These are phyloP conservation scores for Leguminivora glycinivorella DNA, from an alignment of 1,140 invertebrate species.

Conservation along the genomic window DNA sequence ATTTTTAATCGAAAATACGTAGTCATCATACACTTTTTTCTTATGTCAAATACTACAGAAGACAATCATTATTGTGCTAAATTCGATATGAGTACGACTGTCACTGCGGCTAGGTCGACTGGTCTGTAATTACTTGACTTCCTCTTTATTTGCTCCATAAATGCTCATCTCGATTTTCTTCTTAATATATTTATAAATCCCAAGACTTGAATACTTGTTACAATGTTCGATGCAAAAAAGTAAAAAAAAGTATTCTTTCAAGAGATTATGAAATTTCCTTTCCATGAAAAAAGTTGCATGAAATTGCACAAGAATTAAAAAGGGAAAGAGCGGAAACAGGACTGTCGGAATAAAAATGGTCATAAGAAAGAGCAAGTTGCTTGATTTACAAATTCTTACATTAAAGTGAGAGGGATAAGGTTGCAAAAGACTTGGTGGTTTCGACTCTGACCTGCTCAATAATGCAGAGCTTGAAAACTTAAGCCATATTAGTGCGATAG, in stretches of 20 bases:
- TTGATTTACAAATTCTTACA: neutral
- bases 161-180: neutral
- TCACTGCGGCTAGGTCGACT: too few relatives aligned
- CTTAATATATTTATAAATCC: neutral
- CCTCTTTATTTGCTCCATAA: too few relatives aligned
- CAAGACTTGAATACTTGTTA: neutral
- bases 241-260: neutral
- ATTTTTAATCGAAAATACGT: too few relatives aligned
- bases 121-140: too few relatives aligned
- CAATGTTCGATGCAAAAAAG: neutral
- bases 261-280: constrained; percentile 27
- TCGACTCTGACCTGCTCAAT: constrained; percentile 12
- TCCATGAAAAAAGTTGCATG: constrained; percentile 17
- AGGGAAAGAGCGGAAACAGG: constrained; percentile 22
- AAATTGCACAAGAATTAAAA: constrained; percentile 29
- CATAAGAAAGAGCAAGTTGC: neutral
- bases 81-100: too few relatives aligned
- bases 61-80: too few relatives aligned
- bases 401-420: neutral
- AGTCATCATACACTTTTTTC: too few relatives aligned
- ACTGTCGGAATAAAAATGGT: constrained; percentile 17
- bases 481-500: constrained; percentile 20
- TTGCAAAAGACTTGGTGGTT: neutral
- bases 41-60: too few relatives aligned
- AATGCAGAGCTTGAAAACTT: constrained; percentile 1